Conservation (phyloP, 2,113 vertebrate genomes). For the Pterocles gutturalis region DNA sequence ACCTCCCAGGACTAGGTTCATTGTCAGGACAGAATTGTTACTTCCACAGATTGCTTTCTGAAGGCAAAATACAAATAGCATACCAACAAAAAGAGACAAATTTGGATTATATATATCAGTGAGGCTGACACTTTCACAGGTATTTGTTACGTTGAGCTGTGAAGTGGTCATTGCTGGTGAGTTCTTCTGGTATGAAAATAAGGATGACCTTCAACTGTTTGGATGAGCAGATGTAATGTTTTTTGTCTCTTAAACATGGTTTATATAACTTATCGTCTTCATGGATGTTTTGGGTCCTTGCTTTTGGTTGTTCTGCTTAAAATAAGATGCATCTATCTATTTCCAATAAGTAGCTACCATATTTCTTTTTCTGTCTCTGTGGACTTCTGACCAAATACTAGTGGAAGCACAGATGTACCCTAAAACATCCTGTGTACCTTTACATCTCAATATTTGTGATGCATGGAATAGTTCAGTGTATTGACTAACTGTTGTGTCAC, state of each 20-base stretch:
- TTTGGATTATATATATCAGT: not conserved
- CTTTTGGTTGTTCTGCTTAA: not conserved
- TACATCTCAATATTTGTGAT: slow-evolving; percentile 26
- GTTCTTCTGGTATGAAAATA: not conserved
- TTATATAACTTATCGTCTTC: not conserved
- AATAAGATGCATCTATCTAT: not conserved
- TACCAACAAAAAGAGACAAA: not conserved
- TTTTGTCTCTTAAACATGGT: slow-evolving; percentile 1
- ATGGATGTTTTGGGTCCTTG: not conserved
- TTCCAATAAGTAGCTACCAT: not conserved
- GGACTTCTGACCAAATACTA: not conserved
- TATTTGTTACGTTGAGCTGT: not conserved
- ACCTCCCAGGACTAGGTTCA: not conserved
- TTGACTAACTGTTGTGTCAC: not conserved
- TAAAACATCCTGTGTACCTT: not conserved
- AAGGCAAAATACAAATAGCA: not conserved
- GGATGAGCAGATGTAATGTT: not conserved
- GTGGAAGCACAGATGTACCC: not conserved
- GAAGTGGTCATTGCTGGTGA: not conserved
- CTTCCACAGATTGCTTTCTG: not conserved
- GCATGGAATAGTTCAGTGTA: slow-evolving; percentile 36
- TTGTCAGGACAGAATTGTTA: not conserved
- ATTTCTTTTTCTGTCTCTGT: not conserved
- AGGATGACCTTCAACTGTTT: not conserved
- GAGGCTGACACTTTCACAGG: not conserved